These are phyloP conservation scores for Poecilus cupreus DNA, from an alignment of 2,888 invertebrate genomes.

Conservation along the genomic window DNA sequence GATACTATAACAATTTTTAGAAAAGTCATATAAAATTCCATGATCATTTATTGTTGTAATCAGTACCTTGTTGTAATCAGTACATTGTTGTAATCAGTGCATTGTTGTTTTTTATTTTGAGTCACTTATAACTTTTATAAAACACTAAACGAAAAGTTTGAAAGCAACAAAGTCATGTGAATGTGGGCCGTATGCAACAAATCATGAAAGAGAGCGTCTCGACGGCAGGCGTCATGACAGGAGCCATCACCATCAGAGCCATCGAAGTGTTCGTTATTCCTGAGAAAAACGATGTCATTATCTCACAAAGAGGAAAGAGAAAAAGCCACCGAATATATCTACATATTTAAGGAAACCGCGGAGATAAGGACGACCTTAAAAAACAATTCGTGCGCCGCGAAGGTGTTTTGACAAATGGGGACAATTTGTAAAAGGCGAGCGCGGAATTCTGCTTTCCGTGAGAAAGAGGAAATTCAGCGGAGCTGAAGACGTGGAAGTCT, in stretches of 20 bases:
- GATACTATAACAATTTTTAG: no score
- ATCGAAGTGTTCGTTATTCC: slow-evolving; percentile 36
- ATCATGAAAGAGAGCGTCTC: no score
- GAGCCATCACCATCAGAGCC: slow-evolving; percentile 1
- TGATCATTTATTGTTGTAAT: no score
- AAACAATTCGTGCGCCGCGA: slow-evolving; percentile 51
- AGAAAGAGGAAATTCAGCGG: background rate
- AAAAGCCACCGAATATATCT: slow-evolving; percentile 44
- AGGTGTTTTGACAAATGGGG: slow-evolving; percentile 51
- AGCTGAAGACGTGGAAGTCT: background rate
- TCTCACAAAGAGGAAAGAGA: slow-evolving; percentile 28
- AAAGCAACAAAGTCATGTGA: no score
- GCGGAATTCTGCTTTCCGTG: background rate
- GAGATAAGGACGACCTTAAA: slow-evolving; percentile 43
- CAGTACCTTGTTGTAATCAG: no score
- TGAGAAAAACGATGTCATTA: slow-evolving; percentile 50
- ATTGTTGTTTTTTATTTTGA: no score
- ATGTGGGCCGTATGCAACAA: no score
- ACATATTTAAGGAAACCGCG: slow-evolving; percentile 50
- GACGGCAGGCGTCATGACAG: background rate
- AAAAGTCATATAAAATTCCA: no score
- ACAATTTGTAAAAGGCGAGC: slow-evolving; percentile 42
- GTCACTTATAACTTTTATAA: no score
- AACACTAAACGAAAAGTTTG: no score
- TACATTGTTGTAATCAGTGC: no score